phyloP scores from a whole-genome alignment of 2,888 invertebrate species.

The Epinotia bilunana region DNA sequence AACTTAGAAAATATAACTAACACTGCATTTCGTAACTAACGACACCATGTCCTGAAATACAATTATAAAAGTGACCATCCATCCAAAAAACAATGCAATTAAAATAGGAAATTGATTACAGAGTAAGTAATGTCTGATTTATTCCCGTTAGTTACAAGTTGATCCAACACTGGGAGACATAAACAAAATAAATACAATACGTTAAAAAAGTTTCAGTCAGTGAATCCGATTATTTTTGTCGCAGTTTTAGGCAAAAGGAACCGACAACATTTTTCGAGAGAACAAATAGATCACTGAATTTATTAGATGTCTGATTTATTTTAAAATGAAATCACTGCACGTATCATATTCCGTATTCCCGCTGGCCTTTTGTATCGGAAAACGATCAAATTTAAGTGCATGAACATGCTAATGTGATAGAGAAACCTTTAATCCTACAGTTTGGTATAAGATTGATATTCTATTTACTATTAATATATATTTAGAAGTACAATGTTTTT shows the following conservation, averaged over 20 bases:
- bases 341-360: conserved; percentile 30
- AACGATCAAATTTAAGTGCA: conserved; percentile 18
- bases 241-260: neutral
- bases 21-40: conserved; percentile 49
- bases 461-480: neutral
- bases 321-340: conserved; percentile 17
- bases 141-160: neutral
- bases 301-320: neutral
- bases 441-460: neutral
- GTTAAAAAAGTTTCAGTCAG: no score
- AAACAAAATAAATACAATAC: no score
- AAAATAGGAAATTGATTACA: neutral
- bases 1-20: conserved; percentile 57
- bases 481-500: neutral
- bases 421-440: conserved; percentile 2
- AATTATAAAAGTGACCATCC: neutral
- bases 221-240: no score
- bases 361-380: conserved; percentile 29
- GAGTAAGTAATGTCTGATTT: neutral
- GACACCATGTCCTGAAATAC: conserved; percentile 11
- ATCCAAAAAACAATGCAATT: neutral
- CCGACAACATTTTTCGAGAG: neutral
- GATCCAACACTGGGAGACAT: no score
- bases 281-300: neutral
- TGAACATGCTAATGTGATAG: conserved; percentile 11